Base-by-base conservation (phyloP, 2,113 vertebrate genomes). In the Corvus cornix region DNA sequence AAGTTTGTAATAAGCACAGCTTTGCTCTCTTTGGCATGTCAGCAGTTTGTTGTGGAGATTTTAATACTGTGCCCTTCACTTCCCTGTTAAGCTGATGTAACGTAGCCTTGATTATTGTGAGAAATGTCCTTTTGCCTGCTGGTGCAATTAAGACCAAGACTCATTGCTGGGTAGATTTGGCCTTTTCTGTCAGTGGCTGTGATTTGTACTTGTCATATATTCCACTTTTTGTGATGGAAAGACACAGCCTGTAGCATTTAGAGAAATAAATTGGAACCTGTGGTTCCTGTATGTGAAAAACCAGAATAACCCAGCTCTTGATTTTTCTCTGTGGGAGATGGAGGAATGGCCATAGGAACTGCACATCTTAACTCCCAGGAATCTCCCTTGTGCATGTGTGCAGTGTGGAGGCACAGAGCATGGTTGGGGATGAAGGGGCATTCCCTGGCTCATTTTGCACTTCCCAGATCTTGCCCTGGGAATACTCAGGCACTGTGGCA, bases 371-470 rank as follows among this genome's bases (percentile, higher is more conserved):
- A 16, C 2, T 69, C 16, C 23, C 51, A 70, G 49, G 51, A 73
- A 33, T 30, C 3, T 85, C 10, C 43, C 23, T 13, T 16, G 46
- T n/a, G 43, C 27, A 4, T 2, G 1, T 9, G 37, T 72, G 46
- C 16, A 9, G 28, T 31, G 20, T 16, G 55, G n/a, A 48, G 59
- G 24, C 33, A 31, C 16, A 43, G 41, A 80, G 13, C 27, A 19
- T 48, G 14, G 11, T 0, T 62, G 64, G 43, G 33, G 19, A 1
- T 12, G 17, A 37, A 9, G 49, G n/a, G 18, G 1, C 49, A n/a
- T 73, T 63, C 28, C 44, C 44, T 66, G 24, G 30, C 43, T 78
- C 2, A 0, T 74, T 91, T 85, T 79, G 49, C 20, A 31, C 49
- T 75, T 82, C 49, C 82, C n/a, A 51, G 37, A 17, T 43, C 69